These are phyloP conservation scores for Carapus acus DNA, from an alignment of 2,797 vertebrate genomes.

Conservation along the genomic window DNA sequence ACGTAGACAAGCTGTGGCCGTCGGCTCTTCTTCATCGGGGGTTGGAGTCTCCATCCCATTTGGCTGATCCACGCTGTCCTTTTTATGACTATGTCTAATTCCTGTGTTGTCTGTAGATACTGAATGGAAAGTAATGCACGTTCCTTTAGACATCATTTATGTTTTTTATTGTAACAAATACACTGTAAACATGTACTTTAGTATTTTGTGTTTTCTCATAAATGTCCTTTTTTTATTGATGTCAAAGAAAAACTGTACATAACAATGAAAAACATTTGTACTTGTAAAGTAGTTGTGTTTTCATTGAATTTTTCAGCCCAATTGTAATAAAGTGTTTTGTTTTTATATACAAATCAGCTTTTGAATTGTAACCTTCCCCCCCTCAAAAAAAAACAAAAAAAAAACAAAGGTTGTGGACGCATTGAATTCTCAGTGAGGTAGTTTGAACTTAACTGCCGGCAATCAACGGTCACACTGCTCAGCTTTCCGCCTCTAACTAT, in stretches of 20 bases:
- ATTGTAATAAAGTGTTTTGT: conserved; percentile 95
- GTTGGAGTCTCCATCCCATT: conserved; percentile 51
- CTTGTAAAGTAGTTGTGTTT: conserved; percentile 87
- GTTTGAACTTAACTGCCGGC: neutral
- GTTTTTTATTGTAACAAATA: conserved; percentile 64
- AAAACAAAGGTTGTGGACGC: conserved; percentile 41
- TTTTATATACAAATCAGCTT: conserved; percentile 78
- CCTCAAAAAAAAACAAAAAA: conserved; percentile 39
- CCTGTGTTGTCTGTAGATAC: conserved; percentile 62
- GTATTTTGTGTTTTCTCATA: conserved; percentile 70
- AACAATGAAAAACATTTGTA: conserved; percentile 82
- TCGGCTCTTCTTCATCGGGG: conserved; percentile 37
- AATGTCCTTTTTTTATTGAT: conserved; percentile 66
- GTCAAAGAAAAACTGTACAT: conserved; percentile 78
- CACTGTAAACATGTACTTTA: conserved; percentile 75
- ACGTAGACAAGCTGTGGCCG: conserved; percentile 30
- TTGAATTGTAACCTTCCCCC: conserved; percentile 40
- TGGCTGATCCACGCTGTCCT: conserved; percentile 64
- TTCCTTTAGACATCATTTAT: conserved; percentile 63
- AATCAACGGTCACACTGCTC: too few species aligned
- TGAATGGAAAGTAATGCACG: conserved; percentile 66
- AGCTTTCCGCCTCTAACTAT: too few species aligned
- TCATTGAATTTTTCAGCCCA: conserved; percentile 82
- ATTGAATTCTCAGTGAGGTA: neutral
- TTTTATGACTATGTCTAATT: conserved; percentile 61